A percentile compares a stretch with the other conserved stretches of the same genome.
Conservation (phyloP, 2,797 vertebrate species). For the Vipera latastei region DNA sequence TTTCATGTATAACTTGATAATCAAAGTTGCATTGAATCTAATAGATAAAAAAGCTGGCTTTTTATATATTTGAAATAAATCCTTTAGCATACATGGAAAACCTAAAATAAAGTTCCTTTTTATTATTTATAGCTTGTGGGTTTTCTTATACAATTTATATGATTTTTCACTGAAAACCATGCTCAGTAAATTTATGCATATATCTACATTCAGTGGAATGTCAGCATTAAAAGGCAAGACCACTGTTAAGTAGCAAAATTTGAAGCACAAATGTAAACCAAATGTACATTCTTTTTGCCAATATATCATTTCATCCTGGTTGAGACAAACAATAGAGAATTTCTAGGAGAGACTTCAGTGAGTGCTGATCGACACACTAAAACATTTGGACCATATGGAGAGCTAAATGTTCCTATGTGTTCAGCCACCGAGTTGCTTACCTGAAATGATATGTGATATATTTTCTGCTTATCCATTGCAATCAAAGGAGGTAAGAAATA, state of each 20-base stretch:
- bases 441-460: neutral
- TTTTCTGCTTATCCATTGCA: neutral
- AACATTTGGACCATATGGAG: neutral
- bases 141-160: neutral
- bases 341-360: neutral
- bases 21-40: neutral
- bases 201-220: neutral
- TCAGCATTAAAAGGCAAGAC: rapidly evolving
- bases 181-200: neutral
- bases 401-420: neutral
- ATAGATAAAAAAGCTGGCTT: neutral
- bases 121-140: neutral
- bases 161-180: neutral
- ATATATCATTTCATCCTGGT: neutral
- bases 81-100: neutral
- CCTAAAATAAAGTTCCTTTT: neutral
- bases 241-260: neutral
- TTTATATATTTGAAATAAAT: neutral
- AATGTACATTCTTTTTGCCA: neutral
- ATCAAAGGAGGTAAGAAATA: neutral
- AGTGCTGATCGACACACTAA: neutral
- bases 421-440: neutral
- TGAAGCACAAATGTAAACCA: neutral
- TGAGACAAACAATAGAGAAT: neutral
- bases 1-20: neutral